Base-by-base conservation (phyloP, 2,888 invertebrate species). In the Unio pictorum region DNA sequence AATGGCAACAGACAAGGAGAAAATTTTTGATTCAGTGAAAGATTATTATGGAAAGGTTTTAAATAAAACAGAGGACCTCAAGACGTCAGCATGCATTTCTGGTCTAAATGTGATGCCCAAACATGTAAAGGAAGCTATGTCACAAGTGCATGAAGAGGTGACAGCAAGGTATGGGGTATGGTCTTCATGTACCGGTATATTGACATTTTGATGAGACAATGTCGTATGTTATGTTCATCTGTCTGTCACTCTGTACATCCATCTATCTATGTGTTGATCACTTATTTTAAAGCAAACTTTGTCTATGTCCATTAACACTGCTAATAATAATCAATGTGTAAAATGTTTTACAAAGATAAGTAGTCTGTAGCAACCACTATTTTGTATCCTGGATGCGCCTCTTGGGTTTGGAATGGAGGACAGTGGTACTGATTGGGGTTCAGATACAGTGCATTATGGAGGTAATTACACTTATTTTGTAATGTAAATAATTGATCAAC, bases 31-130 rank as follows among this genome's bases (percentile, higher is more conserved):
- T 45, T 45, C 45, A 17, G 84, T 85, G 15, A 82, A 85, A 68
- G 77, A 85, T 18, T 86, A 86, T 72, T 86, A 86, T 71, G 84
- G 85, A 1, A 82, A 83, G 64, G 65, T 56, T 55, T 64, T 86
- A 11, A 69, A 79, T 61, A 69, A 61, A 6, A 73, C 75, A 0
- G 68, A 68, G n/a, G 85, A 86, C 63, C 71, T 84, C 4, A 73
- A 83, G 71, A 83, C 82, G 1, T 72, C 72, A 61, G 84, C 82
- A 20, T 86, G 85, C 67, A 73, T 76, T 15, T 70, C 75, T 8
- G 68, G 73, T 4, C 71, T 73, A 15, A 65, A 62, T 18, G 64
- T 64, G 20, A 68, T 78, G 58, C 73, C 79, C 8, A 72, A 74
- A 64, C 67, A 67, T 58, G 72, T 83, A 7, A 67, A 71, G 54